Evolutionary conservation across 1,140 invertebrate species (phyloP).

Genomic region (Hyposmocoma kahamanoa): DNA sequence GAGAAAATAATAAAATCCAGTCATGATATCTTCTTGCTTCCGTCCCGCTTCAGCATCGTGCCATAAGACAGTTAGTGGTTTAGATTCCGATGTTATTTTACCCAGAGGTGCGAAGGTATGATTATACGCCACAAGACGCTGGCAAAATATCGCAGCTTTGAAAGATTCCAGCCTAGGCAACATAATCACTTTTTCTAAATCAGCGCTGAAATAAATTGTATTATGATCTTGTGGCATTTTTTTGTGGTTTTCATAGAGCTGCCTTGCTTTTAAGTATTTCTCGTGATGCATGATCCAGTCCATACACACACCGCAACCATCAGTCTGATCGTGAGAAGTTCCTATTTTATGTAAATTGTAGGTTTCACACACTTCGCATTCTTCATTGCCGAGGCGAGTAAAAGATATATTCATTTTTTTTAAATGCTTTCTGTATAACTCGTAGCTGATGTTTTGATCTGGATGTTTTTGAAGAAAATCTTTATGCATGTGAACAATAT

Average conservation of each 20-base stretch:
- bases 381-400: conserved; percentile 13
- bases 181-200: conserved; percentile 28
- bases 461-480: conserved; percentile 11
- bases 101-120: conserved; percentile 29
- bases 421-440: conserved; percentile 7
- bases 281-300: not conserved
- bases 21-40: conserved; percentile 30
- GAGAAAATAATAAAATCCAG: conserved; percentile 24
- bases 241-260: conserved; percentile 9
- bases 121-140: conserved; percentile 20
- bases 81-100: conserved; percentile 9
- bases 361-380: conserved; percentile 11
- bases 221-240: not conserved
- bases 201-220: conserved; percentile 14
- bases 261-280: not conserved
- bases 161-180: conserved; percentile 26
- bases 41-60: conserved; percentile 19
- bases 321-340: not conserved
- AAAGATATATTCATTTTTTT: conserved; percentile 14
- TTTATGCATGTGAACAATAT: conserved; percentile 8
- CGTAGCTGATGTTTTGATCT: conserved; percentile 4
- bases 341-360: conserved; percentile 6
- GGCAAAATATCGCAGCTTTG: conserved; percentile 25
- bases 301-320: not conserved
- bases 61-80: conserved; percentile 23